Evolutionary conservation across 2,797 vertebrate genomes (phyloP), one percentile per base, ranked within the genome.

Genomic region (Tapera naevia): DNA sequence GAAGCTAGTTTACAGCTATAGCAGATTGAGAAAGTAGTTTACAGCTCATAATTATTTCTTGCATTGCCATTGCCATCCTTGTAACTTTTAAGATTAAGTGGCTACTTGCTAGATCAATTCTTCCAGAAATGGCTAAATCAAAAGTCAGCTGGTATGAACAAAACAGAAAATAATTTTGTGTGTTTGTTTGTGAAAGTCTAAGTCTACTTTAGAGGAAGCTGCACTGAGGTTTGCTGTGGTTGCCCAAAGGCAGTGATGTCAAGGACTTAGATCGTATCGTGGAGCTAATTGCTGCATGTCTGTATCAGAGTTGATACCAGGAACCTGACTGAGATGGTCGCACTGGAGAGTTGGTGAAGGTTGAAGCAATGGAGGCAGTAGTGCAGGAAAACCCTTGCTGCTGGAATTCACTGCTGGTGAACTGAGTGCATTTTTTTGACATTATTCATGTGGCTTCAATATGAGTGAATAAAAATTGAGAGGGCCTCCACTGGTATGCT

Each of bases 391-490:
- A 74, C 14, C 7, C 6, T 24, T 60, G 24, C 53, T 65, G 66
- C 76, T 88, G 67, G 11, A 70, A 67, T 14, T 73, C 23, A 5
- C 18, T 80, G n/a, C 43, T 64, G n/a, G 1, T 43, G 39, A 80
- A 0, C 30, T 12, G 48, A 58, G 16, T 11, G 48, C 13, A 2
- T 16, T 15, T n/a, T 39, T 62, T 17, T 54, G 10, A 11, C 30
- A 10, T 39, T 16, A 2, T 4, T 1, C 43, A 19, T 18, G 1
- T 11, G 41, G 22, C 11, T 3, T 61, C 35, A 22, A 28, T 19
- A 1, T 7, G 15, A 0, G 0, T 19, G 50, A 46, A 21, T 9
- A 24, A 48, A 73, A 74, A 30, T 0, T 3, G 45, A 62, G 30
- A 39, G 7, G 1, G 27, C 1, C 5, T 62, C 17, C 8, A 3